Base-by-base conservation (phyloP, 2,113 vertebrate genomes). In the Varanus komodoensis region DNA sequence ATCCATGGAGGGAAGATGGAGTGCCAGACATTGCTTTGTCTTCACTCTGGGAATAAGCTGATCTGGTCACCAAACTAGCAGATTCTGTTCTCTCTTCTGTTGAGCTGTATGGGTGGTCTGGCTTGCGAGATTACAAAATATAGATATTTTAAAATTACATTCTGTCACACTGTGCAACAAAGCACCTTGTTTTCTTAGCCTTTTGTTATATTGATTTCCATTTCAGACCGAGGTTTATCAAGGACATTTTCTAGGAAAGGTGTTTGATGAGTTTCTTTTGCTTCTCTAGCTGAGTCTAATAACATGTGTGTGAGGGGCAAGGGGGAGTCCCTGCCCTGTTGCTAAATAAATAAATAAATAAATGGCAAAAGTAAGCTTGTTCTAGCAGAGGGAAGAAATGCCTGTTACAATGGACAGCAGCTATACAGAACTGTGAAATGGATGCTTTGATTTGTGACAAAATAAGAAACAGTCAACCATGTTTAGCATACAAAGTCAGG, bases 191-290 rank as follows among this genome's bases (percentile, higher is more conserved):
- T 57, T 67, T 87, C 71, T 82, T 73, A 69, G n/a, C 79, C 61
- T 85, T 44, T 11, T 88, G 11, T 82, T 27, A 91, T 89, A 69
- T 85, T 75, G 67, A 2, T 23, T 54, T 82, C 93, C 79, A 7
- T 4, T 89, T 93, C 34, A 81, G 6, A 14, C 0, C 81, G 57
- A 50, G n/a, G 83, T 25, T 75, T 87, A 90, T 91, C 69, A 57
- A 91, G n/a, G 80, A 21, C 77, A 77, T 90, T 92, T 95, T 89
- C 84, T 3, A 1, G 71, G 87, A 83, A 0, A 9, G 88, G 64
- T 87, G 92, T 92, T 88, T 80, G 92, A 89, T 87, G 80, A 21
- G 21, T 68, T 61, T 90, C 91, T 86, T 91, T 52, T 38, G 32
- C 14, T 69, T 90, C 25, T n/a, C 29, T 0, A 88, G 27, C 38